A percentile compares a stretch with the other conserved stretches of the same genome.
phyloP scores from a whole-genome alignment of 2,888 invertebrate species.

The Eustalomyia histrio region DNA sequence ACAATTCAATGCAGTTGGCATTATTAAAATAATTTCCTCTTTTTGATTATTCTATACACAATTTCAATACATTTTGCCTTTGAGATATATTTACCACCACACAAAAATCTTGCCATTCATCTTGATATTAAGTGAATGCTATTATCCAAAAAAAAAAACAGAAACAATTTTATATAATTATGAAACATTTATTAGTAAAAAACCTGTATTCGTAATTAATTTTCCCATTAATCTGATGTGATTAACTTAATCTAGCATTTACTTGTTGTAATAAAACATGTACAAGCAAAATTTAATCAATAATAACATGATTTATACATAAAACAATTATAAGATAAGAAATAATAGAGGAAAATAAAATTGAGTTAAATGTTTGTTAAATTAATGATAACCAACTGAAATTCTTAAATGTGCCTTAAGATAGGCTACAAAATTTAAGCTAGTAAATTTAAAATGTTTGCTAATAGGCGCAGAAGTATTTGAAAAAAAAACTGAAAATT shows the following conservation, averaged over 20 bases:
- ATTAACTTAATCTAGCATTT: neutral
- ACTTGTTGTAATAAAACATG: neutral
- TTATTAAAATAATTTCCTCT: neutral
- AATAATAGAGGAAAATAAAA: neutral
- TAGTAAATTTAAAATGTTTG: no score
- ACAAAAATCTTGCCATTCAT: neutral
- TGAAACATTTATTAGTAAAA: neutral
- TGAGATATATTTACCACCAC: neutral
- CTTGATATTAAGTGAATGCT: neutral
- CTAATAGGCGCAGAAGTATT: no score
- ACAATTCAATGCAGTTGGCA: neutral
- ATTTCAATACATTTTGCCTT: neutral
- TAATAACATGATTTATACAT: slow-evolving; percentile 2
- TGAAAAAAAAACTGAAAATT: no score
- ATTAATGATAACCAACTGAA: slow-evolving; percentile 3
- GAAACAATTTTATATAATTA: slow-evolving; percentile 29
- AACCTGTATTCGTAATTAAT: slow-evolving; percentile 25
- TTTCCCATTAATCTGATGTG: slow-evolving; percentile 30
- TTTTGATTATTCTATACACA: neutral
- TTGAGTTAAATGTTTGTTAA: slow-evolving; percentile 11
- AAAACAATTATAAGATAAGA: slow-evolving; percentile 1
- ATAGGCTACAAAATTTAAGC: neutral
- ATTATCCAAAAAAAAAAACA: neutral
- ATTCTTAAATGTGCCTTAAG: slow-evolving; percentile 6
- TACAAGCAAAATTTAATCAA: slow-evolving; percentile 6